phyloP scores from a whole-genome alignment of 2,797 vertebrate genomes.

The Trematocara caparti region DNA sequence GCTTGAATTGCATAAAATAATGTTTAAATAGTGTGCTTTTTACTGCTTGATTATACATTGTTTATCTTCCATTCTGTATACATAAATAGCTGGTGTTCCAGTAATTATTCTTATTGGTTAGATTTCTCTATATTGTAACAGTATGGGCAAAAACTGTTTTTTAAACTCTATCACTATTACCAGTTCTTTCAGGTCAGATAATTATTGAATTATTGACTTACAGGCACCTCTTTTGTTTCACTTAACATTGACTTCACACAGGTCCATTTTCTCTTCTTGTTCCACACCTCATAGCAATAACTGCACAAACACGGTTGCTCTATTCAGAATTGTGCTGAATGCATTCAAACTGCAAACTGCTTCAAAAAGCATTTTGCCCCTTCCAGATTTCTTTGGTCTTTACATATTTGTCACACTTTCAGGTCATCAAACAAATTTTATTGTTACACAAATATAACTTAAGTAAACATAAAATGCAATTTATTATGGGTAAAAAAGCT shows the following conservation, averaged over 20 bases:
- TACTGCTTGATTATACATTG: not conserved
- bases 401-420: not conserved
- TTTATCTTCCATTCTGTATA: not conserved
- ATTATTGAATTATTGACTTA: not conserved
- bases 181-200: not conserved
- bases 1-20: not conserved
- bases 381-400: not conserved
- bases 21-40: not conserved
- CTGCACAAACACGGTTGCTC: not conserved
- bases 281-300: not conserved
- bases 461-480: not conserved
- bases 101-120: not conserved
- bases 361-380: not conserved
- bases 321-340: not conserved
- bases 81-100: not conserved
- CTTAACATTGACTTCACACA: not conserved
- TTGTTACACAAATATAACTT: not conserved
- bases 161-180: not conserved
- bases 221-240: not conserved
- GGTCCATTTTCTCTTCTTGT: not conserved
- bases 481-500: not conserved
- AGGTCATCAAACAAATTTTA: not conserved
- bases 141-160: not conserved
- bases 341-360: not conserved
- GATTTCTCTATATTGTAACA: not conserved